Evolutionary conservation across 2,888 invertebrate species (phyloP).

Genomic region (Hydropsyche betteni): DNA sequence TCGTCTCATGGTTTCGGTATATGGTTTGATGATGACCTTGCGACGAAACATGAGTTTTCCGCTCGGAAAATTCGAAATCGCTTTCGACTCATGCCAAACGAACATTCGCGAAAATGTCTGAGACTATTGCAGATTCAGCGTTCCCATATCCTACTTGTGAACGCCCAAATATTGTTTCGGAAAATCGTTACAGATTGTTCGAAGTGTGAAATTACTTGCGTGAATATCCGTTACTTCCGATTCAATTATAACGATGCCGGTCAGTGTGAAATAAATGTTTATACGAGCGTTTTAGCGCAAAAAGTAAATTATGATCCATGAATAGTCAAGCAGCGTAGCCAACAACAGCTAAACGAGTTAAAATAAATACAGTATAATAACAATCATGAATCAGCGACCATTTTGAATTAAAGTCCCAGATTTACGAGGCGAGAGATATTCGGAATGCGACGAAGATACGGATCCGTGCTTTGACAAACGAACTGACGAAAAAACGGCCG

Average conservation of each 20-base stretch:
- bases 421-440: no score
- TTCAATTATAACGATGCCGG: conserved; percentile 9
- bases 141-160: not conserved
- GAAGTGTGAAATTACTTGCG: not conserved
- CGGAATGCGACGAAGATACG: no score
- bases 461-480: no score
- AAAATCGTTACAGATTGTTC: not conserved
- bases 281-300: conserved; percentile 23
- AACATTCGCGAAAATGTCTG: conserved; percentile 1
- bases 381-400: no score
- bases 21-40: conserved; percentile 39
- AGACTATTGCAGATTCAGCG: not conserved
- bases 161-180: not conserved
- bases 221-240: conserved; percentile 12
- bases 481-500: no score
- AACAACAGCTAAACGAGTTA: conserved; percentile 23
- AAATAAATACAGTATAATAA: not conserved
- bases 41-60: conserved; percentile 35
- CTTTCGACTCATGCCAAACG: conserved; percentile 29
- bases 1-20: conserved; percentile 31
- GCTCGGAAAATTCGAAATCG: conserved; percentile 31
- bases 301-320: conserved; percentile 10
- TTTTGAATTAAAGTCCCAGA: no score
- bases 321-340: conserved; percentile 20
- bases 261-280: conserved; percentile 18